Conservation (phyloP, 2,888 invertebrate species). For the Hirudinaria manillensis region DNA sequence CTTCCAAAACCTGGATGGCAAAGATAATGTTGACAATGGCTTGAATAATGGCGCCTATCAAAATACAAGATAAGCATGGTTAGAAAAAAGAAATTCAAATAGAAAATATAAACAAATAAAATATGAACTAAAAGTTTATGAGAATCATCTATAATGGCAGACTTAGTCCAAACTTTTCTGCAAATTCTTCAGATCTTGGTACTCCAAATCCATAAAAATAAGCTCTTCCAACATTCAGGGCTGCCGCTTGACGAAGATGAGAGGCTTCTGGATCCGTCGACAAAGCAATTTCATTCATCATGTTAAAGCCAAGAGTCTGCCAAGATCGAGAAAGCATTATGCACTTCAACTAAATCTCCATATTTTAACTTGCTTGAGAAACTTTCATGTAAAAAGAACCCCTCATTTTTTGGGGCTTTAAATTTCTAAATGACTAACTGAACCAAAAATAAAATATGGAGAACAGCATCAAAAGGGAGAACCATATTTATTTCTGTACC, state of each 20-base stretch:
- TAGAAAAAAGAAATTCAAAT: neutral
- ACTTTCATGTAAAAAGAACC: neutral
- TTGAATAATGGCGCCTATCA: neutral
- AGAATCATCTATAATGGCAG: neutral
- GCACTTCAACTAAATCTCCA: neutral
- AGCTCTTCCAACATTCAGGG: slow-evolving; percentile 52
- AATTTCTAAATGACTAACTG: no score
- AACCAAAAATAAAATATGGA: no score
- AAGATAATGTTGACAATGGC: neutral
- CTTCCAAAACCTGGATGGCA: slow-evolving; percentile 47
- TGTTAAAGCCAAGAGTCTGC: slow-evolving; percentile 44
- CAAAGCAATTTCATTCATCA: slow-evolving; percentile 45
- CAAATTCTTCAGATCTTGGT: slow-evolving; percentile 49
- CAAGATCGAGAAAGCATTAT: neutral
- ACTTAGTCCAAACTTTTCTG: slow-evolving; percentile 46
- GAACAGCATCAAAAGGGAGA: slow-evolving; percentile 33
- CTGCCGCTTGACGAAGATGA: slow-evolving; percentile 47
- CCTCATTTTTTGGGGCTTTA: neutral
- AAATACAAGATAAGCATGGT: neutral
- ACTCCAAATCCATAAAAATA: slow-evolving; percentile 53
- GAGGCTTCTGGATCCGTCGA: slow-evolving; percentile 42
- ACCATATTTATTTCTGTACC: slow-evolving; percentile 47
- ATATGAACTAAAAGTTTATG: neutral
- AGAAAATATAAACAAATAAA: neutral
- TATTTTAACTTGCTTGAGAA: neutral